Evolutionary conservation across 1,140 invertebrate species (phyloP).

Genomic region (Philaenus spumarius): DNA sequence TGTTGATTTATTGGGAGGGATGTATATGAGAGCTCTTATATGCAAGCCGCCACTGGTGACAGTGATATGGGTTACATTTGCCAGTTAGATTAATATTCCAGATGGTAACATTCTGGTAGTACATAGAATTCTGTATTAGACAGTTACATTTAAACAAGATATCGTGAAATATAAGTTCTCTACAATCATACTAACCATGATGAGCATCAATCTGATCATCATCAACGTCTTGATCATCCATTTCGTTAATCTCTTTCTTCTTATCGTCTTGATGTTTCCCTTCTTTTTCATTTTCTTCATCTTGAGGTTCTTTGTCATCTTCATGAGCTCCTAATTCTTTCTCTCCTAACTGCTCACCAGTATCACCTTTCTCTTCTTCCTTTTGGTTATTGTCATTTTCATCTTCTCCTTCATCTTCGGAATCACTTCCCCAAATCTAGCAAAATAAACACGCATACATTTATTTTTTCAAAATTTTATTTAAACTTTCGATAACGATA

Average conservation of each 20-base stretch:
- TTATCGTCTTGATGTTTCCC: conserved; percentile 49
- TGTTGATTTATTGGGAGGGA: too few relatives aligned
- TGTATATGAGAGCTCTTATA: too few relatives aligned
- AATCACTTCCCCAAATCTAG: conserved; percentile 85
- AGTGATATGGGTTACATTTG: too few relatives aligned
- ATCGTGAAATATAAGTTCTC: too few relatives aligned
- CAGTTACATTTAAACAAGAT: too few relatives aligned
- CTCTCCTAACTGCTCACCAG: conserved; percentile 39
- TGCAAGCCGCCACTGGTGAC: too few relatives aligned
- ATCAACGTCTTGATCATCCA: conserved; percentile 71
- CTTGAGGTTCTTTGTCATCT: conserved; percentile 48
- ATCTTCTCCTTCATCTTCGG: conserved; percentile 60
- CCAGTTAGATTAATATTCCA: too few relatives aligned
- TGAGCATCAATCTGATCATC: conserved; percentile 83
- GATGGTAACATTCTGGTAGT: too few relatives aligned
- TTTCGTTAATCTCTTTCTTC: conserved; percentile 65
- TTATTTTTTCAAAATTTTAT: not conserved
- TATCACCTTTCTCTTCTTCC: conserved; percentile 51
- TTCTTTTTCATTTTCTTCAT: conserved; percentile 45
- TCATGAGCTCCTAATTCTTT: conserved; percentile 50
- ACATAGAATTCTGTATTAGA: too few relatives aligned
- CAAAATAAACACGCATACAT: conserved; percentile 8
- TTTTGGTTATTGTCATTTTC: conserved; percentile 49
- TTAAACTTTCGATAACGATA: not conserved
- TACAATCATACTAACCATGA: conserved; percentile 51